Conservation (phyloP, 2,113 vertebrate genomes). For the Oncorhynchus keta region DNA sequence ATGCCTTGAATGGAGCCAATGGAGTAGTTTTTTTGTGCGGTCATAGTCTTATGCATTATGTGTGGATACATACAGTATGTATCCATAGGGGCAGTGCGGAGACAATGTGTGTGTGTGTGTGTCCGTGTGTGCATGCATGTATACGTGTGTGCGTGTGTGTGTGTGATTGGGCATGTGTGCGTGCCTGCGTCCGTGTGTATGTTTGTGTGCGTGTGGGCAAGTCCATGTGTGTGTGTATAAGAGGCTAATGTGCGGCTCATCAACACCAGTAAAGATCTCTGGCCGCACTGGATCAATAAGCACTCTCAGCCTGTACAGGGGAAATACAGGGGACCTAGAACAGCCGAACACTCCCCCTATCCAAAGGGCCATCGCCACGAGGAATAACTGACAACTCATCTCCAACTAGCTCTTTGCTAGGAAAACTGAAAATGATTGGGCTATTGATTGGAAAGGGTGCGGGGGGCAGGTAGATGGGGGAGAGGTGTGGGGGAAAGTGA, state of each 20-base stretch:
- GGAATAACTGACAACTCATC: slow-evolving; percentile 35
- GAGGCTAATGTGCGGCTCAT: neutral
- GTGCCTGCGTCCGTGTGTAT: neutral
- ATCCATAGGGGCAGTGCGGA: too few species aligned
- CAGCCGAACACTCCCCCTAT: slow-evolving; percentile 10
- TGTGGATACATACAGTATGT: too few species aligned
- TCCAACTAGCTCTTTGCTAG: slow-evolving; percentile 7
- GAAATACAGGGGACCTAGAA: slow-evolving; percentile 9
- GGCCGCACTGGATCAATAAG: slow-evolving; percentile 19
- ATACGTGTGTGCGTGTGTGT: neutral
- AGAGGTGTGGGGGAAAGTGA: slow-evolving; percentile 6
- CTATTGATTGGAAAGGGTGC: slow-evolving; percentile 37
- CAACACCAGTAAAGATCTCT: neutral
- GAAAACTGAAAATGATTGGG: slow-evolving; percentile 42
- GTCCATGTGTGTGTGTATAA: neutral
- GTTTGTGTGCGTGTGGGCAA: neutral
- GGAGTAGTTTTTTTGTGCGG: neutral
- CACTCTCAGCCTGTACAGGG: slow-evolving; percentile 12
- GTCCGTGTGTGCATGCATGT: neutral
- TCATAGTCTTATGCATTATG: neutral
- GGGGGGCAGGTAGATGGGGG: neutral
- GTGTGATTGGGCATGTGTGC: neutral
- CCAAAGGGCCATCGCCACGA: slow-evolving; percentile 24
- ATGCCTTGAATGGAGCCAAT: neutral
- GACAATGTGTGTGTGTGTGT: too few species aligned